Evolutionary conservation across 92 coral and sea anemone genomes (phyloP).

Genomic region (Diadumene lineata): DNA sequence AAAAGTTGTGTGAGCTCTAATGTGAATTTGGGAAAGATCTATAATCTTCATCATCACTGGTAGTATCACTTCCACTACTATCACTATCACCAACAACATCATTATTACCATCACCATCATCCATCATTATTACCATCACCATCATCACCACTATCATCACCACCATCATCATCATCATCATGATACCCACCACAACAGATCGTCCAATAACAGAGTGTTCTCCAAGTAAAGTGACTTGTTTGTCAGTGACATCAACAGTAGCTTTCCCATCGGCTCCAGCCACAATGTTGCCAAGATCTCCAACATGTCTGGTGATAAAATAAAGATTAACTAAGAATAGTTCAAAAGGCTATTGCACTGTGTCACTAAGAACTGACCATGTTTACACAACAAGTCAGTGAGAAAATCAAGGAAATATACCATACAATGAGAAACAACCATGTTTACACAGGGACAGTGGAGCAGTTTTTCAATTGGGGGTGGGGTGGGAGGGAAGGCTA

Average conservation of each 20-base stretch:
- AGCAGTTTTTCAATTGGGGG: too few species aligned
- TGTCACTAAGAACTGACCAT: too few species aligned
- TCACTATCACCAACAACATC: constrained; percentile 75
- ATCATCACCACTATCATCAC: constrained; percentile 85
- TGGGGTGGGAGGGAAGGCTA: too few species aligned
- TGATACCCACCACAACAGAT: constrained; percentile 88
- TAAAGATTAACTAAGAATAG: background rate
- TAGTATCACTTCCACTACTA: too few species aligned
- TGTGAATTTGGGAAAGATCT: too few species aligned
- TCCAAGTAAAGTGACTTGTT: constrained; percentile 71
- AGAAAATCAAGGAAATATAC: too few species aligned
- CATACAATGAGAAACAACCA: too few species aligned
- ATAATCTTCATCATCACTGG: too few species aligned
- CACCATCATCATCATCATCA: constrained; percentile 68
- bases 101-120: constrained; percentile 71
- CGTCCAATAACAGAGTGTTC: constrained; percentile 90
- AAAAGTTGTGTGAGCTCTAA: too few species aligned
- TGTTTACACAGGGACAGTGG: too few species aligned
- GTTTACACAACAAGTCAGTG: too few species aligned
- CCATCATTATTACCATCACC: constrained; percentile 76
- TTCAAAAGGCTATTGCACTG: too few species aligned
- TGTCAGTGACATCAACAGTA: constrained; percentile 64
- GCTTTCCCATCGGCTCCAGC: constrained; percentile 71
- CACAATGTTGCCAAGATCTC: constrained; percentile 87
- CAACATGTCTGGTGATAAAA: constrained; percentile 66